Base-by-base conservation (phyloP, 2,113 vertebrate genomes). In the Python bivittatus region DNA sequence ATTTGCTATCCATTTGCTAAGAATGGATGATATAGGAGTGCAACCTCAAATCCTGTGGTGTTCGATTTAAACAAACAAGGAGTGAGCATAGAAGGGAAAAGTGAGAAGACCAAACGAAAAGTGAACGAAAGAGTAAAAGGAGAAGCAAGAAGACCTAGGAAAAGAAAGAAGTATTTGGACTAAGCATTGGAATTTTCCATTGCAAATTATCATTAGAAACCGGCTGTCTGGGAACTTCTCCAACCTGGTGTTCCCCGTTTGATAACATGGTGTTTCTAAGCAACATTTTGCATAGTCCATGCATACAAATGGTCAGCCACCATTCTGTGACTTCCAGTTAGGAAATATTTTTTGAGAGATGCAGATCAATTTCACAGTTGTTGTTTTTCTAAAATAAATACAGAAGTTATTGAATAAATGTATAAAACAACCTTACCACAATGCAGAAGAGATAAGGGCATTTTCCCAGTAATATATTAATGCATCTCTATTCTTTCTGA, bases 111-210 rank as follows among this genome's bases (percentile, higher is more conserved):
- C 23, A 84, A 95, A 89, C 90, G 64, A 88, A 83, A 96, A 96
- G 92, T 84, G 93, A 96, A 90, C 92, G 94, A 85, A 93, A 96
- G 88, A 8, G 61, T n/a, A 95, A 94, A 96, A 96, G 86, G 29
- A 64, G 61, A 88, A 72, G 61, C 89, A 95, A 93, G 95, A 95
- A 93, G 86, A 95, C 93, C 94, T 95, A 95, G 95, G 96, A 92
- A 97, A 96, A 96, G 93, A 96, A 96, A 96, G 94, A 96, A 95
- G 25, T 87, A 25, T 94, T 89, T 97, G 96, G 94, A 96, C 96
- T 60, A 96, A 92, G 96, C 95, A 97, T 95, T 94, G 96, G 96
- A 97, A 95, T 97, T 96, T 97, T 96, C 97, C 96, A 94, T 95
- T 96, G 91, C 95, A 97, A 97, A 97, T 97, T 97, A 97, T 97